These are phyloP conservation scores for Nudaria mundana DNA, from an alignment of 2,888 invertebrate species.

Conservation along the genomic window DNA sequence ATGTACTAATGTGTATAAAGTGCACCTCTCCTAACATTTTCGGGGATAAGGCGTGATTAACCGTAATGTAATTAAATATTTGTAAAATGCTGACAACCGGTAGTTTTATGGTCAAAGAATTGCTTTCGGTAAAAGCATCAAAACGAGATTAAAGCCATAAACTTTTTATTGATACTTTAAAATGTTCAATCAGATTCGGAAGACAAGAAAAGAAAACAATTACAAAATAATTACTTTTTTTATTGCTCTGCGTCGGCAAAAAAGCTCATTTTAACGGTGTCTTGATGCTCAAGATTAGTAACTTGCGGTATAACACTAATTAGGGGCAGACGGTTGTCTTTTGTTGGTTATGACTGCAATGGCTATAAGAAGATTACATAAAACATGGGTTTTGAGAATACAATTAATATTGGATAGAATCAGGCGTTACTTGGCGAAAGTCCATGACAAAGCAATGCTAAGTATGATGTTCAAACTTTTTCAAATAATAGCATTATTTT, in stretches of 20 bases:
- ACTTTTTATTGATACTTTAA: constrained; percentile 6
- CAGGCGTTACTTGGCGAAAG: no score
- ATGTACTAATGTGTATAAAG: no score
- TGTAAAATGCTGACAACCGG: neutral
- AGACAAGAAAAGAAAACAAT: constrained; percentile 35
- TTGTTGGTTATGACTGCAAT: constrained; percentile 32
- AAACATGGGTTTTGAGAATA: neutral
- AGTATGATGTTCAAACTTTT: no score
- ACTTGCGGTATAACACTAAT: constrained; percentile 40
- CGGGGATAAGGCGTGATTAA: neutral
- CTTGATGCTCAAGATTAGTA: constrained; percentile 36
- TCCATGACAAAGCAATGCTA: no score
- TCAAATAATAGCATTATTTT: no score
- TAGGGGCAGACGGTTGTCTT: constrained; percentile 27
- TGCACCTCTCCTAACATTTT: no score
- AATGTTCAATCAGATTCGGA: constrained; percentile 13
- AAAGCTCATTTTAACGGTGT: constrained; percentile 30
- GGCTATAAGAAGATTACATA: constrained; percentile 14
- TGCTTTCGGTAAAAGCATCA: neutral
- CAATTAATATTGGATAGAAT: neutral
- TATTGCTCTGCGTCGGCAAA: constrained; percentile 28
- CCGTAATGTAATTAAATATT: neutral
- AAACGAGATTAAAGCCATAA: neutral
- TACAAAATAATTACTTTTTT: constrained; percentile 31
- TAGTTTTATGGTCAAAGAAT: neutral